Evolutionary conservation across 2,113 vertebrate species (phyloP), one percentile per base, ranked within the genome.

Genomic region (Phyllopteryx taeniolatus): DNA sequence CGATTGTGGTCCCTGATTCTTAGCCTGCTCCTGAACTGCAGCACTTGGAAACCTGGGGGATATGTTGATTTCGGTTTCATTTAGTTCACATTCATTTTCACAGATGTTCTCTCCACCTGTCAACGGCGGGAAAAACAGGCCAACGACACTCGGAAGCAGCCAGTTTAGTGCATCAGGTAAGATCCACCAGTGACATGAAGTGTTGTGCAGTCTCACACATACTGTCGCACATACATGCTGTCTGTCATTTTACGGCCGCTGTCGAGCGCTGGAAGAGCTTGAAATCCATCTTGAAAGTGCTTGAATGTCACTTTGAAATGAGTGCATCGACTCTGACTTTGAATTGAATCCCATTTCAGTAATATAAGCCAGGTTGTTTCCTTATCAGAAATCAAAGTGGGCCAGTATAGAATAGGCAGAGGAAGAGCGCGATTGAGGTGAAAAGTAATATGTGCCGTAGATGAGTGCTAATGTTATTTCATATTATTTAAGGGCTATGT

Each of bases 51-150:
- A 22, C 27, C 22, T 66, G 44, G 22, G 13, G 27, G 68, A 62
- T 54, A 14, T 43, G 35, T 70, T 62, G 13, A 10, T 61, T 81
- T 61, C 47, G 42, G 31, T 31, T 65, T 3, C 17, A 1, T 70
- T 61, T 61, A 8, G n/a, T 86, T 27, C 63, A 5, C 76, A 13
- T 76, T 79, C 43, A 72, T 75, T 78, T 77, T 87, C 90, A 4
- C 51, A 99, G 98, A 99, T 99, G 98, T 98, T 98, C 91, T 98
- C 98, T n/a, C 98, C 98, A 87, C 98, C 98, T 92, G 97, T 97
- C 83, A 95, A 94, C 78, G 96, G 96, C 91, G 97, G 95, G 84
- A 99, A 96, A 92, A 97, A 95, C 88, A 95, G 96, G 91, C 97
- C 96, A 66, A 99, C 96, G 8, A 99, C 97, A 1, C 91, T 98